Conservation (phyloP, 2,797 vertebrate genomes). For the Myotis myotis region DNA sequence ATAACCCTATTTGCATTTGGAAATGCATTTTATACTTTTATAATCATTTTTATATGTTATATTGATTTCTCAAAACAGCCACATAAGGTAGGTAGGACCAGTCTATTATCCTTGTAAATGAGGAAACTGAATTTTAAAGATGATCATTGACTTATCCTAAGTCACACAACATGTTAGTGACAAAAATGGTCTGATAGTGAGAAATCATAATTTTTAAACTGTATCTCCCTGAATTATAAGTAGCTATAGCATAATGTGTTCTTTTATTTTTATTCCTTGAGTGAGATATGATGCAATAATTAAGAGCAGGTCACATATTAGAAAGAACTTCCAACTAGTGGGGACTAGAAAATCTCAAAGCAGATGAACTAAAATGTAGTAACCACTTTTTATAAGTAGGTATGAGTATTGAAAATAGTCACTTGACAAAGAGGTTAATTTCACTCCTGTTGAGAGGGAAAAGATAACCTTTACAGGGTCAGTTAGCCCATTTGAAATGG, state of each 20-base stretch:
- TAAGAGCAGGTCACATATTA: not conserved
- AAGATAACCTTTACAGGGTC: not conserved
- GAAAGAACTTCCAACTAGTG: not conserved
- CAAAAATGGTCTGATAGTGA: not conserved
- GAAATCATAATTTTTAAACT: not conserved
- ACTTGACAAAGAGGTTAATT: not conserved
- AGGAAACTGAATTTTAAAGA: not conserved
- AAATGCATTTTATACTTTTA: not conserved
- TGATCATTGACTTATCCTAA: not conserved
- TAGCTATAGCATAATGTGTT: not conserved
- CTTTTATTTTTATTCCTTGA: not conserved
- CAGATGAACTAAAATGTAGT: not conserved
- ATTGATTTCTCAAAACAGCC: not conserved
- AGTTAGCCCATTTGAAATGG: not conserved
- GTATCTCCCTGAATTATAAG: not conserved
- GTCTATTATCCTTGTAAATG: not conserved
- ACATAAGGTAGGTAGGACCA: not conserved
- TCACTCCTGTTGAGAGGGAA: not conserved
- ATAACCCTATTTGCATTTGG: not conserved
- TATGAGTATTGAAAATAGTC: not conserved
- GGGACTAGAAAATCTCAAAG: not conserved
- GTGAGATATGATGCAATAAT: not conserved
- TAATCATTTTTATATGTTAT: constrained; percentile 8
- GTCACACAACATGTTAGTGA: not conserved
- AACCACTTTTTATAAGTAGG: not conserved